These are phyloP conservation scores for Synchiropus splendidus DNA, from an alignment of 2,113 vertebrate genomes.

Conservation along the genomic window DNA sequence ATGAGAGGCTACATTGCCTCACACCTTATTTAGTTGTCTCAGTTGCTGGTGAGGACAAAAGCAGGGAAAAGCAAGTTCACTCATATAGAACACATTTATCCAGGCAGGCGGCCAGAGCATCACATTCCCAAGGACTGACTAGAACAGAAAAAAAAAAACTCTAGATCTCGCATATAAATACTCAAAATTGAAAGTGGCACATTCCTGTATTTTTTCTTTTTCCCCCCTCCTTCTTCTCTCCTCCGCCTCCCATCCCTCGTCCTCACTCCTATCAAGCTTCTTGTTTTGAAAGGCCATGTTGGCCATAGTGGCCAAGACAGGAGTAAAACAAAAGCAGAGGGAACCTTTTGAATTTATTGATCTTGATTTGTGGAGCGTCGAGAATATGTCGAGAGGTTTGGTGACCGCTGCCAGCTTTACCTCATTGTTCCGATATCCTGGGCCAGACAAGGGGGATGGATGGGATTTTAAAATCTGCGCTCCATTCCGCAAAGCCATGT, in stretches of 20 bases:
- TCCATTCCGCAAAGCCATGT: conserved; percentile 35
- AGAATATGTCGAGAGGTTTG: conserved; percentile 44
- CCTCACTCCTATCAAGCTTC: conserved; percentile 41
- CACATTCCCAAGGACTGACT: conserved; percentile 53
- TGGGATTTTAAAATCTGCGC: conserved; percentile 20
- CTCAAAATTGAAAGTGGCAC: conserved; percentile 55
- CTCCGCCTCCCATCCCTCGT: conserved; percentile 44
- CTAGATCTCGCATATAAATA: conserved; percentile 55
- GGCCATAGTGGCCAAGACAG: conserved; percentile 39
- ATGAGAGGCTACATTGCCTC: conserved; percentile 44
- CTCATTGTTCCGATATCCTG: conserved; percentile 44
- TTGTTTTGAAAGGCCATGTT: conserved; percentile 42
- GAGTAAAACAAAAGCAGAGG: conserved; percentile 45
- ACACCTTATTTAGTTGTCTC: conserved; percentile 39
- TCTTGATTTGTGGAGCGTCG: conserved; percentile 51
- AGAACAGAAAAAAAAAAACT: conserved; percentile 37
- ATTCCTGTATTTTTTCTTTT: conserved; percentile 30
- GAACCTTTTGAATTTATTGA: conserved; percentile 35
- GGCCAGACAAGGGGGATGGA: conserved; percentile 18
- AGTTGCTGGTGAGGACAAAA: conserved; percentile 40
- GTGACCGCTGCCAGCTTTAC: conserved; percentile 46
- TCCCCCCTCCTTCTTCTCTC: conserved; percentile 23
- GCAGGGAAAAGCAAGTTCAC: no score
- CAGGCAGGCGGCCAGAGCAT: conserved; percentile 54
- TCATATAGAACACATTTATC: conserved; percentile 62